phyloP scores from a whole-genome alignment of 2,888 invertebrate species.

The Plusia festucae region DNA sequence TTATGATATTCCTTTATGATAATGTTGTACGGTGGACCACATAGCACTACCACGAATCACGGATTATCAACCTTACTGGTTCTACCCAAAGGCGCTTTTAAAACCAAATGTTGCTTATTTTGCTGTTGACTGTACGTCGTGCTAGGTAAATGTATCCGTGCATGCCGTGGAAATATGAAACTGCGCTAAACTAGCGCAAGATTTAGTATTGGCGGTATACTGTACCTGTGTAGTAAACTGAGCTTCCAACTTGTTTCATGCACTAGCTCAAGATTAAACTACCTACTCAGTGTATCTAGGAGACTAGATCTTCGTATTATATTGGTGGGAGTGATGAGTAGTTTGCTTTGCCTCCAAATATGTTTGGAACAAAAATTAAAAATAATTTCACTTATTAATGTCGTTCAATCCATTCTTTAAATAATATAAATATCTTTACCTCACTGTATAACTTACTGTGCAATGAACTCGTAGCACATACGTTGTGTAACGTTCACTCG shows the following conservation, averaged over 20 bases:
- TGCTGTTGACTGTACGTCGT: conserved; percentile 16
- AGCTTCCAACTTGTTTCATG: conserved; percentile 43
- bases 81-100: neutral
- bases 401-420: too few species aligned
- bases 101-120: neutral
- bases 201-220: conserved; percentile 49
- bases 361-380: neutral
- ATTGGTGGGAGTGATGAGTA: neutral
- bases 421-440: too few species aligned
- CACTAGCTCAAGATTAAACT: conserved; percentile 32
- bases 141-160: conserved; percentile 64
- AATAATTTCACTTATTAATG: neutral
- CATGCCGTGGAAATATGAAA: conserved; percentile 66
- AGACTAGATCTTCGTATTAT: conserved; percentile 5
- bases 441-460: too few species aligned
- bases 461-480: too few species aligned
- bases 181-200: conserved; percentile 47
- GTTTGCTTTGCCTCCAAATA: neutral
- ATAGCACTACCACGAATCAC: neutral
- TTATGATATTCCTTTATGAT: conserved; percentile 77
- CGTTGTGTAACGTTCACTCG: too few species aligned
- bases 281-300: conserved; percentile 19
- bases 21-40: conserved; percentile 64
- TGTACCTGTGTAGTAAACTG: conserved; percentile 49
- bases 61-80: neutral